Evolutionary conservation across 1,140 invertebrate genomes (phyloP).

Genomic region (Plutomurus gul): DNA sequence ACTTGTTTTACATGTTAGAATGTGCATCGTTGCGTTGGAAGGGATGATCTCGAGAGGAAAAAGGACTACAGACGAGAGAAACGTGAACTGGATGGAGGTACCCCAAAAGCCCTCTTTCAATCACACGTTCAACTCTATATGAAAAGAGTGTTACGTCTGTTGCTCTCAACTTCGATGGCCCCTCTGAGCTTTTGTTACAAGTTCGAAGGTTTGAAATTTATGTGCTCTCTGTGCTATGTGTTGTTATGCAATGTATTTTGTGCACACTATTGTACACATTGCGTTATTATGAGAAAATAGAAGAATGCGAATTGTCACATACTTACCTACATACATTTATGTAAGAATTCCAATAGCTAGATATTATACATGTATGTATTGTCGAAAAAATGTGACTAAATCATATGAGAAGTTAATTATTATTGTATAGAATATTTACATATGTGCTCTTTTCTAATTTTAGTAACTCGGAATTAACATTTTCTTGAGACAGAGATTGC

Average conservation of each 20-base stretch:
- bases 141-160: constrained; percentile 4
- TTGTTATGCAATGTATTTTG: background rate
- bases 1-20: background rate
- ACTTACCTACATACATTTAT: background rate
- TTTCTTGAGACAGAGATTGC: too few species aligned
- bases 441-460: too few species aligned
- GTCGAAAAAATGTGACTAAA: too few species aligned
- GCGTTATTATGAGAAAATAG: too few species aligned
- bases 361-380: too few species aligned
- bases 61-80: background rate
- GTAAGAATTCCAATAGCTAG: too few species aligned
- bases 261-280: too few species aligned
- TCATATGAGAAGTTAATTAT: too few species aligned
- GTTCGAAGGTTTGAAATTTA: constrained; percentile 41
- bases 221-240: background rate
- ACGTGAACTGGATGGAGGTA: constrained; percentile 39
- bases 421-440: too few species aligned
- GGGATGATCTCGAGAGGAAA: background rate
- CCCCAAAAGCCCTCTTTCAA: constrained; percentile 50
- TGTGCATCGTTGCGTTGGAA: background rate
- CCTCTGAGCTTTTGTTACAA: background rate
- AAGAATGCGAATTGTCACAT: background rate
- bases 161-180: constrained; percentile 32
- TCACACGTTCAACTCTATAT: constrained; percentile 41
- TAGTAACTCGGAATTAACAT: too few species aligned